Base-by-base conservation (phyloP, 2,113 vertebrate species). In the Pollachius pollachius region DNA sequence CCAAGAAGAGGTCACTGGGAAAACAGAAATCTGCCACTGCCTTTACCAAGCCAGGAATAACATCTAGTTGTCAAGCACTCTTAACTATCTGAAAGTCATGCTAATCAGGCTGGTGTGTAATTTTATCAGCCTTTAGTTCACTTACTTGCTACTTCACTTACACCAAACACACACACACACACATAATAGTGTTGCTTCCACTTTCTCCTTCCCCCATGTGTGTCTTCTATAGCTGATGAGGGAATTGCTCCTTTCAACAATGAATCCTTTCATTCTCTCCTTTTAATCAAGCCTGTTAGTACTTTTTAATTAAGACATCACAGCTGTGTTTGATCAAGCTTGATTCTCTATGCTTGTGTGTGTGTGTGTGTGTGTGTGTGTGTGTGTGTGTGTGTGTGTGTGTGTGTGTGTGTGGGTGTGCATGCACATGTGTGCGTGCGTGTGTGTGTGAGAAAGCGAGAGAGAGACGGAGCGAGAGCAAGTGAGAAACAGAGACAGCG, bases 301-400 rank as follows among this genome's bases (percentile, higher is more conserved):
- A 84, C 83, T 84, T 90, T 80, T 90, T 92, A 93, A 93, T 93
- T 91, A 93, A 90, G 85, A 89, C 91, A 90, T 92, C 90, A 91
- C 73, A 92, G 90, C 27, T 3, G 30, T 21, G 73, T 93, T 90
- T 92, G 90, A 93, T 92, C 89, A 81, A 59, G 65, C 78, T 64
- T 9, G 67, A 78, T 84, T 75, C 80, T 67, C 25, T 65, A 65
- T 67, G 60, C 70, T 52, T 73, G 72, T 64, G 67, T 63, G 70
- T 80, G 69, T 71, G 41, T 52, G 69, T 79, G 67, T 69, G 34
- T 57, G 23, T 67, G 67, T 68, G 77, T 72, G 68, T 73, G 58
- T 73, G 72, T 64, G 67, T 63, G 70, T 80, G 69, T 71, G 41
- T 52, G 69, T 79, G 67, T 69, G 34, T 57, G 23, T 67, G 67